phyloP scores from a whole-genome alignment of 2,113 vertebrate genomes.

The Coturnix japonica region DNA sequence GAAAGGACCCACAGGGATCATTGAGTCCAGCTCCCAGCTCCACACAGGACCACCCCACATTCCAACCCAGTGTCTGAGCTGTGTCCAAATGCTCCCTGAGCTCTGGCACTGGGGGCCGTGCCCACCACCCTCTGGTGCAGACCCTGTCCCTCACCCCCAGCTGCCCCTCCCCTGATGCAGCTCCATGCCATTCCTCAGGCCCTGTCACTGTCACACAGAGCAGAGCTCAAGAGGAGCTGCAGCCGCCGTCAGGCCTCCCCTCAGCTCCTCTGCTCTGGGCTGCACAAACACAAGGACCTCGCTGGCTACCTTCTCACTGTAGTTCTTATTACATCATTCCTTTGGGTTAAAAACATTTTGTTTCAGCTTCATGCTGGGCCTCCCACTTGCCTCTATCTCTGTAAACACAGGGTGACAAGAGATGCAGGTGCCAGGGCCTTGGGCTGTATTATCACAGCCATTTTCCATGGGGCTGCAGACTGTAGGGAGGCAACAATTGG shows the following conservation, averaged over 20 bases:
- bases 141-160: background rate
- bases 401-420: background rate
- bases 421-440: background rate
- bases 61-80: background rate
- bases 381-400: background rate
- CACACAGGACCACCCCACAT: background rate
- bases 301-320: background rate
- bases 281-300: background rate
- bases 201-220: background rate
- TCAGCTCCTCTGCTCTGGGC: background rate
- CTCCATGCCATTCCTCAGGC: background rate
- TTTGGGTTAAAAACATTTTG: background rate
- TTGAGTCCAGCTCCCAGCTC: background rate
- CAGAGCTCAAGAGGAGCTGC: background rate
- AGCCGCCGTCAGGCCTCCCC: background rate
- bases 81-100: background rate
- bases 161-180: no score
- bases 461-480: accelerated
- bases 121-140: background rate
- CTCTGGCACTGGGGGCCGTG: background rate
- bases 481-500: background rate
- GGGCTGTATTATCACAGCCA: background rate
- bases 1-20: background rate
- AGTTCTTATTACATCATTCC: background rate
- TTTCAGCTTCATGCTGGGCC: background rate